Percentiles rank a stretch among this genome's conserved stretches.
These are phyloP conservation scores for Baronia brevicornis DNA, from an alignment of 2,888 invertebrate species.

Conservation along the genomic window DNA sequence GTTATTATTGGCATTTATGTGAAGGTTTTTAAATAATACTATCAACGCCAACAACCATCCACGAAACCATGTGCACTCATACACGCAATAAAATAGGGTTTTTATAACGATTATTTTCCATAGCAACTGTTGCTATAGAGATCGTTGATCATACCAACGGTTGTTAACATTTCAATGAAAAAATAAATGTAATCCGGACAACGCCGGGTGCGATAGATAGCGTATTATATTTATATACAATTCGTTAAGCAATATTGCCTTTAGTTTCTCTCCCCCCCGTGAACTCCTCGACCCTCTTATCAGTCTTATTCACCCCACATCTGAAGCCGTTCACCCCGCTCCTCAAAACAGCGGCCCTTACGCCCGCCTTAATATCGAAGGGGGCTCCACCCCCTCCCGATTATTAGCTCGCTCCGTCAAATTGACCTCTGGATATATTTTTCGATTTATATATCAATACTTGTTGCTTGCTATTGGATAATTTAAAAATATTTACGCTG, in stretches of 20 bases:
- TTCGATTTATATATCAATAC: slow-evolving; percentile 10
- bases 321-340: slow-evolving; percentile 25
- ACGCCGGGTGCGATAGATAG: too few relatives aligned
- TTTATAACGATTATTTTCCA: too few relatives aligned
- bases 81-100: too few relatives aligned
- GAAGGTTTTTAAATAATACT: too few relatives aligned
- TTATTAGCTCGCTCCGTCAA: slow-evolving; percentile 33
- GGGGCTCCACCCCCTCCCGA: slow-evolving; percentile 25
- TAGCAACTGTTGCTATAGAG: too few relatives aligned
- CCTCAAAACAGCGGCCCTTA: slow-evolving; percentile 27
- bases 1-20: too few relatives aligned
- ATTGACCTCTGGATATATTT: slow-evolving; percentile 22
- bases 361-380: slow-evolving; percentile 31
- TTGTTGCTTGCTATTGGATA: slow-evolving; percentile 3
- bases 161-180: too few relatives aligned
- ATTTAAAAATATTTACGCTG: not conserved
- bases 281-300: slow-evolving; percentile 28
- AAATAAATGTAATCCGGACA: too few relatives aligned
- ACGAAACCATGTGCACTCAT: too few relatives aligned
- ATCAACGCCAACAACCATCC: too few relatives aligned
- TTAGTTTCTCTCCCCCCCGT: slow-evolving; percentile 20
- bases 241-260: slow-evolving; percentile 26
- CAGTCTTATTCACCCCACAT: slow-evolving; percentile 29
- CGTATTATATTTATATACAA: slow-evolving; percentile 3
- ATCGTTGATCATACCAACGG: too few relatives aligned